Evolutionary conservation across 2,797 vertebrate species (phyloP), one percentile per base, ranked within the genome.

Genomic region (Caiman crocodilus): DNA sequence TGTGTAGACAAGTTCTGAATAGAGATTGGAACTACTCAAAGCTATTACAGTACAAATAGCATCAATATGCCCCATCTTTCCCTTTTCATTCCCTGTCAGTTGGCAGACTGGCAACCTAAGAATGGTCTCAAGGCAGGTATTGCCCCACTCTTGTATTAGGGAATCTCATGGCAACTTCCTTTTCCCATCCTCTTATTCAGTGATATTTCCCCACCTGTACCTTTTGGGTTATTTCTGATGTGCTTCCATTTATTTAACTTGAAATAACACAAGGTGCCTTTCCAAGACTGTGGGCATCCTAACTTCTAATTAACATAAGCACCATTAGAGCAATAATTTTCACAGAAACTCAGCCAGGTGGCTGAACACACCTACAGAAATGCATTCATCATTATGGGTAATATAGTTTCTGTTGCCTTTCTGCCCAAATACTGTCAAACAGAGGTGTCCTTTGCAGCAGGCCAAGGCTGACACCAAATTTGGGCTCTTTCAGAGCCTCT

Each of bases 21-120:
- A 50, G 61, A 80, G 21, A 65, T 50, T 59, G 13, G 42, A 79
- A 92, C 58, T 1, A 1, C 56, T 89, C 85, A 74, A 64, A 74
- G 42, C 86, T 89, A 35, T 55, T 74, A 82, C 3, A 60, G 63
- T 64, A 82, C 12, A 82, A 59, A 91, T 21, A 42, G 60, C 76
- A 92, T 64, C 64, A 89, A 35, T 84, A 87, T 79, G 88, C 67
- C 32, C 60, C 79, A 80, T 67, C 84, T 73, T 69, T 18, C 73
- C n/a, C 5, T 76, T 60, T 85, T 91, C 35, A 76, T 15, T 87
- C 26, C 87, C 35, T 18, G 87, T 5, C 14, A 60, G 93, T 95
- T 76, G 91, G 76, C 71, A 85, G 13, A 90, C n/a, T 14, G 35
- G 67, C 80, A 88, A 85, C 75, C 73, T 77, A 60, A 35, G 25